phyloP scores from a whole-genome alignment of 2,888 invertebrate species.

The Eupeodes luniger region DNA sequence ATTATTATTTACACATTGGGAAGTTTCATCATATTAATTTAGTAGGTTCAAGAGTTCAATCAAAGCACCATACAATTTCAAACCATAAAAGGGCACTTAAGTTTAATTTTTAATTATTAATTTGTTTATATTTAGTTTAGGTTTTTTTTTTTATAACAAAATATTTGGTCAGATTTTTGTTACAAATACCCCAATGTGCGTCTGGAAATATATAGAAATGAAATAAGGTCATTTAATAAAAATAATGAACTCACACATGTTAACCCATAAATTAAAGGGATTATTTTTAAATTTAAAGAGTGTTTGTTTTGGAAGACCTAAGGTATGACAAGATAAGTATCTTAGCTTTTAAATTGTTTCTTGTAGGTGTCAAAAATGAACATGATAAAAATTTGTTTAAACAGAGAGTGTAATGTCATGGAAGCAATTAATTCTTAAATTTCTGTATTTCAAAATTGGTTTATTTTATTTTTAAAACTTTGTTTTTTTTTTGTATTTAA shows the following conservation, averaged over 20 bases:
- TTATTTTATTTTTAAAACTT: too few relatives aligned
- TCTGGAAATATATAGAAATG: constrained; percentile 6
- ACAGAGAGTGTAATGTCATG: neutral
- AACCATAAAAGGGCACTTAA: too few relatives aligned
- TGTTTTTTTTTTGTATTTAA: too few relatives aligned
- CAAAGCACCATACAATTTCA: too few relatives aligned
- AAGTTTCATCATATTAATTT: too few relatives aligned
- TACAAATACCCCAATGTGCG: neutral
- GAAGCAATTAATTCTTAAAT: neutral
- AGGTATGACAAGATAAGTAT: constrained; percentile 4
- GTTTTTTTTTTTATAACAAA: neutral
- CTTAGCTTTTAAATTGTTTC: constrained; percentile 41
- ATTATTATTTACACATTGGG: too few relatives aligned
- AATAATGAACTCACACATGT: constrained; percentile 18
- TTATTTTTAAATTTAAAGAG: constrained; percentile 27
- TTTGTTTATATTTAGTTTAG: too few relatives aligned
- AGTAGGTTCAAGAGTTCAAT: too few relatives aligned
- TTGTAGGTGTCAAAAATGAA: constrained; percentile 42
- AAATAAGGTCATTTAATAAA: constrained; percentile 54
- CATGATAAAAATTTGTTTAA: neutral
- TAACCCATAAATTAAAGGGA: constrained; percentile 11
- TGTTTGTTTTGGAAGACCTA: constrained; percentile 24
- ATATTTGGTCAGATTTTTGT: neutral
- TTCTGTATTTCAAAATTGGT: too few relatives aligned
- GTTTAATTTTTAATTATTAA: too few relatives aligned